Base-by-base conservation (phyloP, 2,888 invertebrate species). In the Dolomedes plantarius region DNA sequence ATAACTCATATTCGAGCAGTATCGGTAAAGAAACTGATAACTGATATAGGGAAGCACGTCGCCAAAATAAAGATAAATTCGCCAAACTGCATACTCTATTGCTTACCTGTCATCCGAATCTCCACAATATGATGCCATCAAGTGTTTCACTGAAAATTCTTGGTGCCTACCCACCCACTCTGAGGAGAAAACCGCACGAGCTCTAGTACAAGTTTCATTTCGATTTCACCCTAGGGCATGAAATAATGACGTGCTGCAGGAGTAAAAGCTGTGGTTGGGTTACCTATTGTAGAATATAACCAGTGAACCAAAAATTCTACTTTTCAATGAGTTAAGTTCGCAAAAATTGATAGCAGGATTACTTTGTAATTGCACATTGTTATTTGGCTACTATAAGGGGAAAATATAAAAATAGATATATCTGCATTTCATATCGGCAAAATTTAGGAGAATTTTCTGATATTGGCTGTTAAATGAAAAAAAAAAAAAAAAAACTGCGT, bases 201-300 rank as follows among this genome's bases (percentile, higher is more conserved):
- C 23, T 56, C 56, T 56, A 56, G 56, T 19, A 56, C 28, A 36
- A 46, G 77, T 68, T 75, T 82, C 81, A 76, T 72, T 76, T 83
- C 82, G 82, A 83, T 83, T 83, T 73, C 50, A 72, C 83, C 83
- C 83, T 65, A 72, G 77, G 83, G 56, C 36, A 36, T 65, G 56
- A 85, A 85, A 85, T 85, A 85, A 85, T 85, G 83, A 77, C 56
- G 71, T 64, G 16, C 69, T 39, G 41, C n/a, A 81, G 67, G 74
- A 82, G 75, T 82, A 75, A 82, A 82, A 82, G 80, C 79, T 73
- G 23, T 9, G 31, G 6, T 23, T 1, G 29, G 41, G 29, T 64
- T 16, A 31, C n/a, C 32, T 31, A 31, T 32, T 67, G 36, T 32
- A 32, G n/a, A 67, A 31, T 9, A 16, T 67, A 32, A 36, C 67